A percentile compares a stretch with the other conserved stretches of the same genome.
These are phyloP conservation scores for Germaria angustata DNA, from an alignment of 2,888 invertebrate species.

Conservation along the genomic window DNA sequence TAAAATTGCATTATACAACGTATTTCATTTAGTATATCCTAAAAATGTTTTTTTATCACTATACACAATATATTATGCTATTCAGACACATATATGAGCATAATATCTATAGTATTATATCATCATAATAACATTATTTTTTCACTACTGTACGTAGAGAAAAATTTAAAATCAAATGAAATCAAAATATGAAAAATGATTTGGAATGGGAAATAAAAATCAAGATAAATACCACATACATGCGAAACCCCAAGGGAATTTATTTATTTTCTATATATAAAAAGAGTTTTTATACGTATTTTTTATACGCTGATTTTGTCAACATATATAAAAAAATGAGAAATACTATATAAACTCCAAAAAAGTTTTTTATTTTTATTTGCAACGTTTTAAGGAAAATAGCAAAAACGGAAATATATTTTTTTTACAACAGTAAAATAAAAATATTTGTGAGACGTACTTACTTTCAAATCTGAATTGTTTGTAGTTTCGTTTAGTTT, in stretches of 20 bases:
- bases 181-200: not conserved
- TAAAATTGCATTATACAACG: conserved; percentile 24
- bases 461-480: conserved; percentile 12
- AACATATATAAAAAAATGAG: not conserved
- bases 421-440: not conserved
- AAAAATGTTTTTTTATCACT: not conserved
- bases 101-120: not conserved
- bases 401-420: not conserved
- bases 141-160: not conserved
- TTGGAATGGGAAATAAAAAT: conserved; percentile 8
- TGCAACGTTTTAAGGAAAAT: conserved; percentile 1
- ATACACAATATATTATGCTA: no score
- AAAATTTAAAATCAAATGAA: conserved; percentile 16
- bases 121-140: conserved; percentile 24
- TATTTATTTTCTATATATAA: conserved; percentile 25
- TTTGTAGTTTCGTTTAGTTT: not conserved
- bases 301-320: no score
- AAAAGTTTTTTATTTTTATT: conserved; percentile 15
- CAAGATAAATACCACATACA: conserved; percentile 1
- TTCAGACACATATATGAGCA: not conserved
- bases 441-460: conserved; percentile 32
- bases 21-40: not conserved
- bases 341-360: not conserved
- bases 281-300: not conserved
- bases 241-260: conserved; percentile 37